phyloP scores from a whole-genome alignment of 2,888 invertebrate species.

The Phyto melanocephala region DNA sequence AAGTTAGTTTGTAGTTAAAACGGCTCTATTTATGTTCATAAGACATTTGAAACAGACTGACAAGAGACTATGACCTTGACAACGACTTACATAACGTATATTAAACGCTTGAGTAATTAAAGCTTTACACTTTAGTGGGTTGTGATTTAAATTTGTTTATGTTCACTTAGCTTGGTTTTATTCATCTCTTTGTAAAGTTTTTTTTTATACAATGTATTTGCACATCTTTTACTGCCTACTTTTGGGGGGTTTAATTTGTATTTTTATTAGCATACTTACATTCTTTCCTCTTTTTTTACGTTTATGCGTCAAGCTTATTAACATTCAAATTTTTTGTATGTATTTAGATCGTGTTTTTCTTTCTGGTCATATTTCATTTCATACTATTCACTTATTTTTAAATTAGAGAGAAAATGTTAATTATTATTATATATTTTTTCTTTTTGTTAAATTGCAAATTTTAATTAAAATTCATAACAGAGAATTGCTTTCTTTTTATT shows the following conservation, averaged over 20 bases:
- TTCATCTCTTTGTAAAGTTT: not conserved
- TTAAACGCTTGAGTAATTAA: too few species aligned
- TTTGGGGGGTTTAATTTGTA: not conserved
- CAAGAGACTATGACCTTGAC: too few species aligned
- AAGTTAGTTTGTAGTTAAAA: too few species aligned
- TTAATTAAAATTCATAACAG: conserved; percentile 2
- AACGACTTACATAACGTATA: too few species aligned
- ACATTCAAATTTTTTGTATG: not conserved
- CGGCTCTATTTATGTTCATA: too few species aligned
- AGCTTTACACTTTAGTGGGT: not conserved
- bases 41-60: too few species aligned
- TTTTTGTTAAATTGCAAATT: not conserved
- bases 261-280: not conserved
- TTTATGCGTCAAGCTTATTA: not conserved
- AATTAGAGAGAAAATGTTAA: not conserved
- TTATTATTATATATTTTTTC: too few species aligned
- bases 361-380: not conserved
- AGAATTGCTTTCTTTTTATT: not conserved
- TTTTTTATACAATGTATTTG: not conserved
- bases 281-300: not conserved
- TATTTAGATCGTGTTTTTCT: not conserved
- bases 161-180: not conserved
- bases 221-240: conserved; percentile 4
- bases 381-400: not conserved
- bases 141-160: not conserved